Evolutionary conservation across 2,113 vertebrate genomes (phyloP), one percentile per base, ranked within the genome.

Genomic region (Prionailurus viverrinus): DNA sequence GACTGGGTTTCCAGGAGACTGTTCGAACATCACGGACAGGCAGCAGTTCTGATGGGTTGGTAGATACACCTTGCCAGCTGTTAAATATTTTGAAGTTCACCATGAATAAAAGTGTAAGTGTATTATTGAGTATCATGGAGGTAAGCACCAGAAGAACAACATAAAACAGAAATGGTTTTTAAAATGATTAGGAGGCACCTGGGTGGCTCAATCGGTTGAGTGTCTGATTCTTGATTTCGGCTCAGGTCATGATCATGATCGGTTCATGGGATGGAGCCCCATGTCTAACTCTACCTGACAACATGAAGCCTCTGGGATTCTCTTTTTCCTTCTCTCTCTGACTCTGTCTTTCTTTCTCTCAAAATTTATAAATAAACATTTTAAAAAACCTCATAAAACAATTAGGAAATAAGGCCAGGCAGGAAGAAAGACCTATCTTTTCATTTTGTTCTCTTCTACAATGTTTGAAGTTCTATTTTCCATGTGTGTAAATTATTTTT

Each of bases 81-180:
- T 71, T 90, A 76, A 86, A 55, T 69, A 76, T 69, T 86, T 71
- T 97, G 45, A 89, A 73, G 53, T 89, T 73, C 3, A 29, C 14
- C 1, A 0, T 51, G 21, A 80, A 80, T 92, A 81, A 95, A 73
- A 91, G 21, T 79, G 15, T 41, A 31, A 89, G 36, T 7, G 14
- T 66, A 69, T 87, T 51, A 39, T 18, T 93, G 18, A 93, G 51
- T 51, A 25, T 73, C 78, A n/a, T 66, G 11, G 36, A 83, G 10
- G 31, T 74, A 84, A 74, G 23, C 31, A 41, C 7, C 18, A 39
- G 33, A 71, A 79, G 53, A 89, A 80, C 5, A 78, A 90, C 25
- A 93, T 76, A 69, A 89, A 87, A 71, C 21, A 80, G 18, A 91
- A 84, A 58, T 65, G 11, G 1, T 87, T 58, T 69, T 4, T 48